Base-by-base conservation (phyloP, 2,113 vertebrate genomes). In the Tonatia bakeri region DNA sequence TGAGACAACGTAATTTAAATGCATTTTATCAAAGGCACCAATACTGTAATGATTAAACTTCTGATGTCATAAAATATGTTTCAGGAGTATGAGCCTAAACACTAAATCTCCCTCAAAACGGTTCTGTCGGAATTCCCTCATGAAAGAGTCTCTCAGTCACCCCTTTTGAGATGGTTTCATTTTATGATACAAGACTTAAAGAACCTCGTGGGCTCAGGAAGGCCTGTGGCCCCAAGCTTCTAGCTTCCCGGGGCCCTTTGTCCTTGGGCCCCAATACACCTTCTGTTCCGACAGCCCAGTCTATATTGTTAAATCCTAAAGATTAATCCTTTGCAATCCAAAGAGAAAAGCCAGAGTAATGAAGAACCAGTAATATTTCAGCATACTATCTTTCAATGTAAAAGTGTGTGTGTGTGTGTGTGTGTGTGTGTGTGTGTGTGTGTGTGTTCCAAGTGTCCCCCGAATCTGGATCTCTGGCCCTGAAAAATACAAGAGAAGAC, bases 91-190 rank as follows among this genome's bases (percentile, higher is more conserved):
- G 87, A 96, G 81, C 94, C 90, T 98, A 97, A 97, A 93, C 89
- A 95, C 97, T 90, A 96, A 96, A 96, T 98, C 97, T 98, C 94
- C 87, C n/a, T n/a, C 95, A 88, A 97, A 98, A 95, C 91, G 95
- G 94, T 76, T 98, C 96, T 96, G 52, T 52, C 91, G 97, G 92
- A 97, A 94, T 87, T 97, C 94, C 95, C 91, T 95, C 59, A 0
- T 96, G 96, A 96, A 96, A 95, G 91, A 84, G 0, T 1, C 94
- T 96, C 85, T 94, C 97, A 97, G 96, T 97, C 97, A 97, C 97
- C 94, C 95, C 95, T 94, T 97, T 93, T 94, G 90, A 93, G 75
- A 70, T 75, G 52, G 77, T 92, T 98, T 96, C 94, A 95, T 96
- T 92, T 97, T 96, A 90, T 90, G 96, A 92, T 59, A 93, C 77